Percentiles rank a stretch among this genome's conserved stretches.
These are phyloP conservation scores for Catalaphyllia jardinei DNA, from an alignment of 64 coral and sea anemone species.

Conservation along the genomic window DNA sequence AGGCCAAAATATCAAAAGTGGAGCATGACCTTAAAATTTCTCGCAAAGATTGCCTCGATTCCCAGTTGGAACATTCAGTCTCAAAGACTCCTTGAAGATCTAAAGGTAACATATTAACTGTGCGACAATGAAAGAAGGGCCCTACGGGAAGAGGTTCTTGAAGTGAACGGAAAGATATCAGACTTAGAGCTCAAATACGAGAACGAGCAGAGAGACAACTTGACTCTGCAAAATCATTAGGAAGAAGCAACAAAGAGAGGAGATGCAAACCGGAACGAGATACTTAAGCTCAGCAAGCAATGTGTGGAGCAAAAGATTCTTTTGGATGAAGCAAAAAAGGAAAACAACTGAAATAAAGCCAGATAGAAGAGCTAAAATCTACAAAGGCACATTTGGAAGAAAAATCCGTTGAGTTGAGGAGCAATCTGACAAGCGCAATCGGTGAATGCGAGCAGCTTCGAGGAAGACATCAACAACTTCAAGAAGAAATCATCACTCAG, in stretches of 20 bases:
- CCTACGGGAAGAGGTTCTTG: constrained; percentile 31
- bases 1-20: neutral
- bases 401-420: constrained; percentile 30
- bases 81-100: constrained; percentile 15
- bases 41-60: constrained; percentile 35
- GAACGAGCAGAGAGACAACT: constrained; percentile 56
- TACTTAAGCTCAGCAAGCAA: constrained; percentile 64
- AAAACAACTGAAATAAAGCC: constrained; percentile 42
- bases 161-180: constrained; percentile 54
- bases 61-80: constrained; percentile 13
- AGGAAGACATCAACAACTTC: constrained; percentile 31
- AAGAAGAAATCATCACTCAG: constrained; percentile 33
- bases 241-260: constrained; percentile 47
- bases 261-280: constrained; percentile 38
- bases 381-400: constrained; percentile 63
- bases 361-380: constrained; percentile 65
- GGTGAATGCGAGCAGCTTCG: constrained; percentile 36
- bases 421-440: constrained; percentile 1
- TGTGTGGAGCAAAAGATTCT: constrained; percentile 62
- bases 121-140: neutral
- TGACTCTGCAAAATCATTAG: constrained; percentile 41
- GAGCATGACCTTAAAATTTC: constrained; percentile 44
- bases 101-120: neutral
- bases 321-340: constrained; percentile 50
- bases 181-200: constrained; percentile 74